Evolutionary conservation across 1,140 invertebrate species (phyloP), one percentile per base, ranked within the genome.

Genomic region (Polypedilum pembai): DNA sequence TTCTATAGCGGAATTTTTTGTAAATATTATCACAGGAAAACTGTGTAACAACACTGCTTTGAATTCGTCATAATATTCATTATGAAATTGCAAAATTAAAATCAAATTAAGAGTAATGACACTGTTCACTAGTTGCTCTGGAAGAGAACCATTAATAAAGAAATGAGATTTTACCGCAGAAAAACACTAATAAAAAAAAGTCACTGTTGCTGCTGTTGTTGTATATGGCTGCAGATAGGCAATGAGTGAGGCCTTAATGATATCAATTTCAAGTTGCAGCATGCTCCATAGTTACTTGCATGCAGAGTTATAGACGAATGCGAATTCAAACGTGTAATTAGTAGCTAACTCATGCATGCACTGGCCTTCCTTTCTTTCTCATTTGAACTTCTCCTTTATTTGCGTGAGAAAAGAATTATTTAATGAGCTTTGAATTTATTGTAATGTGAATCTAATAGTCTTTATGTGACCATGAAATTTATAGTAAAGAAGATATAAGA

Each of bases 361-460:
- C 12, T 56, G 45, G 10, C 12, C 4, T 56, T 56, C 45, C n/a
- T 12, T 8, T 33, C 24, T 33, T 33, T 33, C 5, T 33, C 24
- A 33, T 56, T 12, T 56, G 4, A 15, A 56, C 12, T n/a, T 56
- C 1, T 56, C n/a, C 4, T 56, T 56, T 45, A n/a, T n/a, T 56
- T 56, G 45, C 45, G 45, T 56, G 45, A 56, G 45, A 56, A 56
- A 56, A 56, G 10, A 56, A 56, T n/a, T 56, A 56, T 56, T 56
- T 56, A 56, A 56, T 56, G 45, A 56, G 45, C 45, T 56, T 56
- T 56, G n/a, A 56, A 56, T 56, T 56, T 56, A 56, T 56, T 56
- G n/a, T 56, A 56, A 56, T 56, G 45, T 12, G 45, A 56, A 56
- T 56, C 45, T 56, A 56, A 56, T 56, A 56, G 45, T 56, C 45